Conservation (phyloP, 2,113 vertebrate genomes). For the Haemorhous mexicanus region DNA sequence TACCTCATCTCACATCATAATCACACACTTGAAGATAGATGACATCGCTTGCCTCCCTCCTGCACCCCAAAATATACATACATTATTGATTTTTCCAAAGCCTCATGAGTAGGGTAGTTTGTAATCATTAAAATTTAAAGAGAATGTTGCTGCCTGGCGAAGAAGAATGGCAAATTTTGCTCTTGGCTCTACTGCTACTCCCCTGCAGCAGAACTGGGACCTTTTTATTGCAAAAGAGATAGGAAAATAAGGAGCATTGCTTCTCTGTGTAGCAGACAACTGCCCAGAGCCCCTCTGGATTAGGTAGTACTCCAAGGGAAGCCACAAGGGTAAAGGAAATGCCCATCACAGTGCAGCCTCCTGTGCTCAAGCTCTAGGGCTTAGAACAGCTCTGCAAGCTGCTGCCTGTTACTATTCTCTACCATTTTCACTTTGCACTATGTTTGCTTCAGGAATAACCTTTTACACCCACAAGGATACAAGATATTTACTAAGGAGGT, state of each 20-base stretch:
- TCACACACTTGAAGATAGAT: neutral
- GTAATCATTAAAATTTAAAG: conserved; percentile 17
- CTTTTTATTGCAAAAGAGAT: neutral
- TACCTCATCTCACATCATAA: neutral
- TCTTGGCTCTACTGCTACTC: neutral
- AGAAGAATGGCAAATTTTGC: neutral
- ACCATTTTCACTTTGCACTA: neutral
- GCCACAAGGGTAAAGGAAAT: neutral
- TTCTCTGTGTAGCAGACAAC: neutral
- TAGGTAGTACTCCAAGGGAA: neutral
- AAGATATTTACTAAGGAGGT: neutral
- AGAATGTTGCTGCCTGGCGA: neutral
- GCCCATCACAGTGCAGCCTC: neutral
- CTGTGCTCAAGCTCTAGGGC: neutral
- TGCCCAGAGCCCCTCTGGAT: neutral
- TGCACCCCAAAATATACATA: neutral
- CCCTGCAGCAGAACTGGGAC: neutral
- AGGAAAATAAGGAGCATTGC: neutral
- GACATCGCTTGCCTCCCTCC: neutral
- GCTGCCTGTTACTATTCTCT: neutral
- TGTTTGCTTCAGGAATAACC: neutral
- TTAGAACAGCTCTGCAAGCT: neutral
- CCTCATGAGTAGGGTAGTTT: neutral
- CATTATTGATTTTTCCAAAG: conserved; percentile 8
- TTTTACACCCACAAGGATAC: neutral